Base-by-base conservation (phyloP, 2,888 invertebrate species). In the Parnassius glacialis region DNA sequence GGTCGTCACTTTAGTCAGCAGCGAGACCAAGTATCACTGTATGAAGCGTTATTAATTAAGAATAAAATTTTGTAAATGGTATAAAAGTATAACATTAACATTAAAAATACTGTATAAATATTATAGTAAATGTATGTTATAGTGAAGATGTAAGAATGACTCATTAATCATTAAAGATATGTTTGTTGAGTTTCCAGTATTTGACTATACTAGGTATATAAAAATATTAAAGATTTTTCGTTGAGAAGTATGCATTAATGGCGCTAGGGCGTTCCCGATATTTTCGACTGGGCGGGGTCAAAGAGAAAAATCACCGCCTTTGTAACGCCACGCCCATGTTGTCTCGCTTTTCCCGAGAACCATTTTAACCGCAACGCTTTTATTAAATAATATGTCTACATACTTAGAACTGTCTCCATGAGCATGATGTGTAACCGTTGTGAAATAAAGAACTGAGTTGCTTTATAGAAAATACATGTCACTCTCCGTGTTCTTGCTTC, bases 221-320 rank as follows among this genome's bases (percentile, higher is more conserved):
- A 43, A 43, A 43, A 11, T 43, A 43, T 11, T 7, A 43, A 43
- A 43, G 43, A 3, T 48, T 48, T 62, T 58, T 69, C 57, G 67
- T 67, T 64, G 62, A 63, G 65, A 64, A 67, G 67, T 64, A 64
- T 64, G 72, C 68, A 70, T 71, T 72, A 84, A 89, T 88, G 87
- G 87, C 84, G 84, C 68, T 69, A 75, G 85, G 87, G 89, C 83
- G 88, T 67, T 57, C 71, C 68, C 76, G 73, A 75, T 74, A 77
- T 80, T 88, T 87, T 87, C 82, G 68, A 66, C 75, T 86, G 90
- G 90, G 90, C 88, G 90, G 90, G 76, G 89, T 79, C 78, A 71
- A 61, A 62, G 76, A 81, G 84, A 90, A 90, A 90, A 90, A 89
- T 85, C 69, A 74, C 81, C 90, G 89, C 90, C 90, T 88, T 84